Conservation (phyloP, 2,113 vertebrate genomes). For the Oryzias melastigma region DNA sequence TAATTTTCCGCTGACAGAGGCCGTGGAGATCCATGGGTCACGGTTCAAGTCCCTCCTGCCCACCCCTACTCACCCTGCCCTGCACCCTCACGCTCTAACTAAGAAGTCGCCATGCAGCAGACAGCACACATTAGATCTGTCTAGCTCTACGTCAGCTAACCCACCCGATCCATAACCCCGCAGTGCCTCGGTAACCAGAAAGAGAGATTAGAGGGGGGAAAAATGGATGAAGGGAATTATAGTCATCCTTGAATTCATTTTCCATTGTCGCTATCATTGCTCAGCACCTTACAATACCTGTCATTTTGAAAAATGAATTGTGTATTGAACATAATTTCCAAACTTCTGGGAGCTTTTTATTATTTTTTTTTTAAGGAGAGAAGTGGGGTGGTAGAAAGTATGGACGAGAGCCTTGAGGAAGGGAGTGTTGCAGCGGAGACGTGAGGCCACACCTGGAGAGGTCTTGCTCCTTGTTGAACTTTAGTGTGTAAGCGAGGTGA, state of each 20-base stretch:
- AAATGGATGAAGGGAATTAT: conserved; percentile 40
- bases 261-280: conserved; percentile 44
- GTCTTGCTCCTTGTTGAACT: conserved; percentile 67
- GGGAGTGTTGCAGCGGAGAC: conserved; percentile 37
- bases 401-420: background rate
- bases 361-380: conserved; percentile 1
- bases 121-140: conserved; percentile 80
- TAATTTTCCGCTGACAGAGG: conserved; percentile 80
- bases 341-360: conserved; percentile 29
- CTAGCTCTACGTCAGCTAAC: conserved; percentile 57
- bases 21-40: conserved; percentile 76
- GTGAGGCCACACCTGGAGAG: conserved; percentile 70
- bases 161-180: conserved; percentile 40
- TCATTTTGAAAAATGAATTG: conserved; percentile 41
- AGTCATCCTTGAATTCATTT: conserved; percentile 46
- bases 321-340: conserved; percentile 37
- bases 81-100: conserved; percentile 58
- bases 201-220: conserved; percentile 54
- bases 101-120: conserved; percentile 76
- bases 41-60: conserved; percentile 58
- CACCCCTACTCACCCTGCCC: conserved; percentile 31
- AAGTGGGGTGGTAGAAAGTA: conserved; percentile 7
- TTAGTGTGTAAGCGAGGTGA: conserved; percentile 33
- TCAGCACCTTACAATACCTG: conserved; percentile 57
- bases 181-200: conserved; percentile 56